Percentiles rank a stretch among this genome's conserved stretches.
Conservation (phyloP, 2,888 invertebrate genomes). For the Cerastoderma edule region DNA sequence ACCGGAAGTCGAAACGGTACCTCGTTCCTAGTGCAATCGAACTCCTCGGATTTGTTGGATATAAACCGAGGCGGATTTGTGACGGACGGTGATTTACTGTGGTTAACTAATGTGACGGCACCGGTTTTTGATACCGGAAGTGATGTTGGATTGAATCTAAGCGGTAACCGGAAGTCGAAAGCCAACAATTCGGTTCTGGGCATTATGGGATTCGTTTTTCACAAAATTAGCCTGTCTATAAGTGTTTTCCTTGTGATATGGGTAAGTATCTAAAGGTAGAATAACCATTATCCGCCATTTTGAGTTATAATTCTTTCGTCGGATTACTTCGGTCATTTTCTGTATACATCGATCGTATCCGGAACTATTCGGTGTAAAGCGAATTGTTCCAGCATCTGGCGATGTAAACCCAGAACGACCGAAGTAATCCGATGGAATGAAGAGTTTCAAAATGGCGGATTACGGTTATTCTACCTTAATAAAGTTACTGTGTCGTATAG, state of each 20-base stretch:
- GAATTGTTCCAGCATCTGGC: too few species aligned
- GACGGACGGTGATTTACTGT: slow-evolving; percentile 1
- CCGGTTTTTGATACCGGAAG: not conserved
- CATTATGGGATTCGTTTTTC: slow-evolving; percentile 53
- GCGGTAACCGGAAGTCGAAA: not conserved
- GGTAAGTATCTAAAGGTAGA: slow-evolving; percentile 67
- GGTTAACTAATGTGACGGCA: slow-evolving; percentile 14
- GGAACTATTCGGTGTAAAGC: too few species aligned
- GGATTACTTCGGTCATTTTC: too few species aligned
- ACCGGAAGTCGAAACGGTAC: not conserved
- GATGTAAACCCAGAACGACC: too few species aligned
- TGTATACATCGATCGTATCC: too few species aligned
- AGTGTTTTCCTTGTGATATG: slow-evolving; percentile 71
- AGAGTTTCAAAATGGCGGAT: too few species aligned
- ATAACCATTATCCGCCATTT: too few species aligned
- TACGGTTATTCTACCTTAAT: too few species aligned
- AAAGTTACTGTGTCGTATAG: too few species aligned
- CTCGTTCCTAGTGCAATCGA: not conserved
- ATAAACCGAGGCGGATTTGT: slow-evolving; percentile 1
- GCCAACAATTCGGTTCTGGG: slow-evolving; percentile 28
- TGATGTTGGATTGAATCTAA: slow-evolving; percentile 2
- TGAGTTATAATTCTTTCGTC: too few species aligned
- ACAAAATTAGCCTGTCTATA: slow-evolving; percentile 70
- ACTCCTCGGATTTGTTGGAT: slow-evolving; percentile 7
- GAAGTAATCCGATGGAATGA: too few species aligned